Evolutionary conservation across 1,140 invertebrate species (phyloP), one percentile per base, ranked within the genome.

Genomic region (Nephila pilipes): DNA sequence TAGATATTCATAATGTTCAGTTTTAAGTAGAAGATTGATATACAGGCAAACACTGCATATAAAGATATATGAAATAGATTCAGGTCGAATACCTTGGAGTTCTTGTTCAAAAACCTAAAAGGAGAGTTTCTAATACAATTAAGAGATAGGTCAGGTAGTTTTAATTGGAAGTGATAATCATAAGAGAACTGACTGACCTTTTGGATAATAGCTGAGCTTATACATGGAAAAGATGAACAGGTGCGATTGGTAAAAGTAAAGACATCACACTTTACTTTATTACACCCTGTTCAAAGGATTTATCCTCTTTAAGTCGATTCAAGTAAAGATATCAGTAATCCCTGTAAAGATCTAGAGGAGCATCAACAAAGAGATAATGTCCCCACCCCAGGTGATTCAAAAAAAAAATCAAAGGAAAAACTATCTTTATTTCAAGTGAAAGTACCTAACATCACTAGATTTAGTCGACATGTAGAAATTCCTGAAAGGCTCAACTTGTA

Each of bases 41-140:
- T n/a, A 81, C 16, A n/a, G 81, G 4, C 69, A 81, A 29, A 63
- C 55, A 8, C 3, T 55, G 32, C 36, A 6, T n/a, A 79, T 14
- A n/a, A 58, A 22, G 36, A 75, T 87, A 60, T 87, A n/a, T 75
- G 69, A 87, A 79, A 79, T 18, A 58, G 83, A 63, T 87, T 93
- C 57, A 75, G 91, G 63, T 58, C 83, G 60, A 6, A n/a, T 1
- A 63, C 22, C 25, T 85, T 55, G 58, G 75, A 0, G 38, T 58
- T 32, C 25, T n/a, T n/a, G n/a, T n/a, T n/a, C n/a, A n/a, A n/a
- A n/a, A n/a, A n/a, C n/a, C n/a, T n/a, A n/a, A n/a, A n/a, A n/a
- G n/a, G n/a, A n/a, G n/a, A n/a, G n/a, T n/a, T n/a, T n/a, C n/a
- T n/a, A n/a, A n/a, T n/a, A n/a, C n/a, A n/a, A n/a, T n/a, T n/a